phyloP scores from a whole-genome alignment of 2,888 invertebrate genomes.

The Nesidiocoris tenuis region DNA sequence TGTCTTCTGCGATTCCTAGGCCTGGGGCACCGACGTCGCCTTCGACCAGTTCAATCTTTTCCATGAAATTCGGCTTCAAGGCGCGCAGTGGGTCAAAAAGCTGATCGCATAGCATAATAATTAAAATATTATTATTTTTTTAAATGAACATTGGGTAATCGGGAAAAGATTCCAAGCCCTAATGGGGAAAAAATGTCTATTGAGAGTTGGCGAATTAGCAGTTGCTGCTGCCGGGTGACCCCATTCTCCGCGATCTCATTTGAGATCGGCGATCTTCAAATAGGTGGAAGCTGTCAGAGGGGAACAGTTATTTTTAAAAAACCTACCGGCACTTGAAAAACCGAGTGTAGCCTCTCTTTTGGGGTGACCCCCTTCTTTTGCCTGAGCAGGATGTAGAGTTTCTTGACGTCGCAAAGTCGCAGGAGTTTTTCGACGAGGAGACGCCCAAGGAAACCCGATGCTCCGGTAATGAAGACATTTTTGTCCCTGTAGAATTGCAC shows the following conservation, averaged over 20 bases:
- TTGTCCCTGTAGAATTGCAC: slow-evolving; percentile 40
- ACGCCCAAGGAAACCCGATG: slow-evolving; percentile 91
- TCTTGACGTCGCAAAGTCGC: slow-evolving; percentile 60
- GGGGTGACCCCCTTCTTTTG: slow-evolving; percentile 81
- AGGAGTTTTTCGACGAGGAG: slow-evolving; percentile 89
- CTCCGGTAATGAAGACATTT: slow-evolving; percentile 88
- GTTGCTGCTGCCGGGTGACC: too few relatives aligned
- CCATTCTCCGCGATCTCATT: too few relatives aligned
- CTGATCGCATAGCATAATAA: slow-evolving; percentile 6
- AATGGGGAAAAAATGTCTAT: too few relatives aligned
- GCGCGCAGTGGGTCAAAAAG: slow-evolving; percentile 38
- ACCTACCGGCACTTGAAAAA: slow-evolving; percentile 73
- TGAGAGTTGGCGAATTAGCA: too few relatives aligned
- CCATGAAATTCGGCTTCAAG: slow-evolving; percentile 35
- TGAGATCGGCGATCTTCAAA: too few relatives aligned
- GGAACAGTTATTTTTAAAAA: too few relatives aligned
- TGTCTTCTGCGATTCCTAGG: slow-evolving; percentile 22
- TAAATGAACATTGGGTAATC: too few relatives aligned
- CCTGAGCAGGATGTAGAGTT: slow-evolving; percentile 74
- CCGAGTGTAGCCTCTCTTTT: slow-evolving; percentile 69
- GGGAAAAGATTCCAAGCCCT: too few relatives aligned
- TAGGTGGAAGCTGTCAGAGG: too few relatives aligned
- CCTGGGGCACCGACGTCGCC: slow-evolving; percentile 34
- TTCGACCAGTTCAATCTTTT: slow-evolving; percentile 29
- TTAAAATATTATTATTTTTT: too few relatives aligned